Evolutionary conservation across 1,140 invertebrate genomes (phyloP), one percentile per base, ranked within the genome.

Genomic region (Sminthurinus signatus): DNA sequence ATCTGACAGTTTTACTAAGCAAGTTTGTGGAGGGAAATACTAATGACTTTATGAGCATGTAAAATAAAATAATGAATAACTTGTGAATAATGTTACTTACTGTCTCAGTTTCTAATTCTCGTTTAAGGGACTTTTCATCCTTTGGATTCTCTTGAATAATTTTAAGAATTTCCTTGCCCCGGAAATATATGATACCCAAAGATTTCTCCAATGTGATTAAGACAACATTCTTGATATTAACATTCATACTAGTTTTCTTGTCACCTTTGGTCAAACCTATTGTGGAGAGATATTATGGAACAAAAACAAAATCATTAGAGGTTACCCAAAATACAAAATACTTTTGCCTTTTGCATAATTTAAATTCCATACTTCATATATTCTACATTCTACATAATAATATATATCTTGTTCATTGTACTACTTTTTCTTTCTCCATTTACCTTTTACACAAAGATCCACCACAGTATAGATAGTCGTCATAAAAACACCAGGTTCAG

Each of bases 91-190:
- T 36, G 5, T 52, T 52, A n/a, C 50, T 56, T 39, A 56, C 54
- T 31, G 54, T 56, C 54, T 56, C 54, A n/a, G 54, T 31, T 21
- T 56, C 54, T 17, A 56, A 56, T n/a, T 56, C 54, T 56, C 54
- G 31, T 25, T 42, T 56, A 4, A 56, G 31, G 8, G 54, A n/a
- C 19, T 56, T 56, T 23, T 56, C 54, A 36, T 56, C 54, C 19
- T 56, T 56, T 5, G 29, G 54, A 27, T 42, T 56, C 10, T 36
- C 4, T 23, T 56, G 54, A 56, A 56, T 39, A 3, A 42, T 56
- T 56, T 42, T 56, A 14, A 56, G 28, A 8, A 56, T 10, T 42
- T 56, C 54, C 32, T 36, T 39, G 2, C 54, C 54, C 3, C 54
- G 54, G 32, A 36, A 56, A 28, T 36, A 56, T 10, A 56, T 39